phyloP scores from a whole-genome alignment of 2,113 vertebrate species.

The Scomber colias region DNA sequence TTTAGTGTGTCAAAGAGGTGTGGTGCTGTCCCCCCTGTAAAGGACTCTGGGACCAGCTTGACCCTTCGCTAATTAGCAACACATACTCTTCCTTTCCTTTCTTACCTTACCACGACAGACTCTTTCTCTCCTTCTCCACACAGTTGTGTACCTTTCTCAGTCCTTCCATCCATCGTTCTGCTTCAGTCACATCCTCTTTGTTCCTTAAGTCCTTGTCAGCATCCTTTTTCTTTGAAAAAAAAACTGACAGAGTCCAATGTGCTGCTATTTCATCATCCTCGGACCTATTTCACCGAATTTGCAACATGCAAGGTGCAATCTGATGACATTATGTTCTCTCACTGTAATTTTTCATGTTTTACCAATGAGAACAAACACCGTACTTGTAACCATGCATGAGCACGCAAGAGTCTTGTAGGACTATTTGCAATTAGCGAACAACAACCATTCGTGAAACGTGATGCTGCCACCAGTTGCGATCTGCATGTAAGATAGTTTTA shows the following conservation, averaged over 20 bases:
- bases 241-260: neutral
- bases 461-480: neutral
- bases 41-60: slow-evolving; percentile 30
- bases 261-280: neutral
- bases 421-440: neutral
- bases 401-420: neutral
- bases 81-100: slow-evolving; percentile 10
- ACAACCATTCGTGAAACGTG: neutral
- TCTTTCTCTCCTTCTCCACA: slow-evolving; percentile 1
- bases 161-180: neutral
- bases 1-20: slow-evolving; percentile 7
- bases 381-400: no score
- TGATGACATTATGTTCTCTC: neutral
- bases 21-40: neutral
- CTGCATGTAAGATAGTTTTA: neutral
- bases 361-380: neutral
- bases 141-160: neutral
- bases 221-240: neutral
- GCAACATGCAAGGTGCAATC: neutral
- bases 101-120: slow-evolving; percentile 6
- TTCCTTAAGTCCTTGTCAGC: neutral
- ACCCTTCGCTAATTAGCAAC: slow-evolving; percentile 54
- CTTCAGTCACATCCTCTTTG: neutral
- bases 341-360: neutral
- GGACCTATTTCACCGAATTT: neutral